These are phyloP conservation scores for Parambassis ranga DNA, from an alignment of 2,797 vertebrate genomes.

Conservation along the genomic window DNA sequence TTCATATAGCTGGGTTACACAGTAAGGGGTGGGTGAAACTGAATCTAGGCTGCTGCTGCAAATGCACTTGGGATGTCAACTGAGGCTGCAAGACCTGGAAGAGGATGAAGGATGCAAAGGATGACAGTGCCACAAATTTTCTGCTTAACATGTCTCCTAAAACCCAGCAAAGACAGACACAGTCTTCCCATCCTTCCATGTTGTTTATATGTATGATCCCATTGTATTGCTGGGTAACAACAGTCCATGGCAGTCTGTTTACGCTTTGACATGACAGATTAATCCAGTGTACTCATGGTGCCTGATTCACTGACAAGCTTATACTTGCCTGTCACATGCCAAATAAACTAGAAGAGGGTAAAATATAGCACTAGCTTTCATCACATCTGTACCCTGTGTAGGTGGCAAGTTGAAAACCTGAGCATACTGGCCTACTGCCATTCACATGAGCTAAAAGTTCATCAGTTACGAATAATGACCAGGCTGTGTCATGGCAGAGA, in stretches of 20 bases:
- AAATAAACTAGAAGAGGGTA: neutral
- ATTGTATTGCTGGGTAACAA: neutral
- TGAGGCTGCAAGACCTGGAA: neutral
- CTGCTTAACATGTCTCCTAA: neutral
- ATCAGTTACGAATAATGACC: neutral
- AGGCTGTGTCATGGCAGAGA: neutral
- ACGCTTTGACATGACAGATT: neutral
- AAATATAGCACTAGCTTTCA: neutral
- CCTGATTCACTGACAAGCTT: conserved; percentile 5
- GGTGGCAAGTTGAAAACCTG: neutral
- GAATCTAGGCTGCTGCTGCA: conserved; percentile 17
- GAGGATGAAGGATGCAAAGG: neutral
- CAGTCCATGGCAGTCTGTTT: neutral
- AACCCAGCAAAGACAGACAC: neutral
- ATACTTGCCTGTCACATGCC: conserved; percentile 9
- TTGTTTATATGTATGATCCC: neutral
- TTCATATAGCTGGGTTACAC: conserved; percentile 47
- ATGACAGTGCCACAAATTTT: neutral
- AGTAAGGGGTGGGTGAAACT: conserved; percentile 16
- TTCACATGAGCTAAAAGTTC: neutral
- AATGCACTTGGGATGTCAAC: conserved; percentile 2
- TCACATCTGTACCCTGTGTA: conserved; percentile 17
- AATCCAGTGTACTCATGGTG: neutral
- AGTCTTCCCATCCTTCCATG: neutral
- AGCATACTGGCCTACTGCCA: neutral